Evolutionary conservation across 2,797 vertebrate species (phyloP).

Genomic region (Geotria australis): DNA sequence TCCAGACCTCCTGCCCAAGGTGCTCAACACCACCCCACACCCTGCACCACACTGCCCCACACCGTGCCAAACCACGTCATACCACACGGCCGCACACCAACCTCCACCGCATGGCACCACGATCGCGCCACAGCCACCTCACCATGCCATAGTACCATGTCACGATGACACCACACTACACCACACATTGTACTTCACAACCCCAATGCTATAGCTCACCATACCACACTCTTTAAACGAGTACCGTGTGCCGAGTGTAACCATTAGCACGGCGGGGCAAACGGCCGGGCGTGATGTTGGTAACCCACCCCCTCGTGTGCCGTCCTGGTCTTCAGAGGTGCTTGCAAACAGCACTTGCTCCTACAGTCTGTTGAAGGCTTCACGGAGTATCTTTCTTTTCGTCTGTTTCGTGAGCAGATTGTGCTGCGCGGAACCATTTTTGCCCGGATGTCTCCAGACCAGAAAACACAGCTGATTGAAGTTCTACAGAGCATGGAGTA

Average conservation of each 20-base stretch:
- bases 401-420: constrained; percentile 19
- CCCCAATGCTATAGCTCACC: too few relatives aligned
- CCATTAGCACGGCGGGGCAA: neutral
- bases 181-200: too few relatives aligned
- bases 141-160: too few relatives aligned
- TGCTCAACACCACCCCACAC: constrained; percentile 4
- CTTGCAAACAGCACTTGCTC: neutral
- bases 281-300: constrained; percentile 1
- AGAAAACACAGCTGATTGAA: constrained; percentile 87
- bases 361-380: neutral
- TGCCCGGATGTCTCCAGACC: constrained; percentile 85
- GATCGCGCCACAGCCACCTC: too few relatives aligned
- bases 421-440: constrained; percentile 78
- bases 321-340: too few relatives aligned
- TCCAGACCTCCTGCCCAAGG: constrained; percentile 80
- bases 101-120: too few relatives aligned
- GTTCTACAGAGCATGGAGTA: constrained; percentile 77
- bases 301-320: neutral
- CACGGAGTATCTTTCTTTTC: neutral
- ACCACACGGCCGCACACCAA: too few relatives aligned
- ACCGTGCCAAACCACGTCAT: too few relatives aligned
- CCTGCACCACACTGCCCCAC: too few relatives aligned
- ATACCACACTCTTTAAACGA: too few relatives aligned
- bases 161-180: too few relatives aligned
- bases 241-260: too few relatives aligned